Percentiles rank a stretch among this genome's conserved stretches.
Conservation (phyloP, 2,113 vertebrate species). For the Electrona antarctica region DNA sequence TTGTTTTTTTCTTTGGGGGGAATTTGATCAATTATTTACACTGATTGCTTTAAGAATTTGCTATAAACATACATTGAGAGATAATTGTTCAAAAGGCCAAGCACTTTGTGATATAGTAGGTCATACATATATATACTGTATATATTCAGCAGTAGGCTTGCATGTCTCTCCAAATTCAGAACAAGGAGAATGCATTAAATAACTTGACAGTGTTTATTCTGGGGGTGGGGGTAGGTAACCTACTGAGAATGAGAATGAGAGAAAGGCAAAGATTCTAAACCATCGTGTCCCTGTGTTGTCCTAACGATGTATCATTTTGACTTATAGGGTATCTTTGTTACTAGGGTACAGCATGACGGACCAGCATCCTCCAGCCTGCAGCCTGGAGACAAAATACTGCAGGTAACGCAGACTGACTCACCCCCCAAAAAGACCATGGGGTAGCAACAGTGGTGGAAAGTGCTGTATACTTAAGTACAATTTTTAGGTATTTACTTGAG, state of each 20-base stretch:
- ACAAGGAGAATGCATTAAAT: constrained; percentile 32
- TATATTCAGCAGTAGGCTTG: constrained; percentile 7
- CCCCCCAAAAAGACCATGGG: constrained; percentile 24
- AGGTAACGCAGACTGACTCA: constrained; percentile 81
- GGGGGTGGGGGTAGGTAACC: constrained; percentile 13
- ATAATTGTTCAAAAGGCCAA: too few relatives aligned
- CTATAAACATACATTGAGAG: background rate
- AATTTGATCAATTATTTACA: constrained; percentile 8
- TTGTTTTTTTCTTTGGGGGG: constrained; percentile 8
- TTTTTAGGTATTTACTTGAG: too few relatives aligned
- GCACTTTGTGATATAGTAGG: too few relatives aligned
- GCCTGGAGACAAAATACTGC: constrained; percentile 98
- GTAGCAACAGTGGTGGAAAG: constrained; percentile 15
- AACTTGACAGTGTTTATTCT: constrained; percentile 36
- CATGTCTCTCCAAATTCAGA: constrained; percentile 57
- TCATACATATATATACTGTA: background rate
- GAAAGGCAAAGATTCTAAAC: constrained; percentile 87
- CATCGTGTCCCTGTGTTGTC: constrained; percentile 84
- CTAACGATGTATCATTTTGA: constrained; percentile 99
- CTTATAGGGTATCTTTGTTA: constrained; percentile 99
- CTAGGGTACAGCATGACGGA: constrained; percentile 99
- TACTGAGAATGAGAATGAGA: constrained; percentile 53
- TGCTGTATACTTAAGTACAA: too few relatives aligned
- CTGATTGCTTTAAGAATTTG: background rate
- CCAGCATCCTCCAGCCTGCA: constrained; percentile 90